Evolutionary conservation across 2,888 invertebrate species (phyloP).

Genomic region (Geophilus truncorum): DNA sequence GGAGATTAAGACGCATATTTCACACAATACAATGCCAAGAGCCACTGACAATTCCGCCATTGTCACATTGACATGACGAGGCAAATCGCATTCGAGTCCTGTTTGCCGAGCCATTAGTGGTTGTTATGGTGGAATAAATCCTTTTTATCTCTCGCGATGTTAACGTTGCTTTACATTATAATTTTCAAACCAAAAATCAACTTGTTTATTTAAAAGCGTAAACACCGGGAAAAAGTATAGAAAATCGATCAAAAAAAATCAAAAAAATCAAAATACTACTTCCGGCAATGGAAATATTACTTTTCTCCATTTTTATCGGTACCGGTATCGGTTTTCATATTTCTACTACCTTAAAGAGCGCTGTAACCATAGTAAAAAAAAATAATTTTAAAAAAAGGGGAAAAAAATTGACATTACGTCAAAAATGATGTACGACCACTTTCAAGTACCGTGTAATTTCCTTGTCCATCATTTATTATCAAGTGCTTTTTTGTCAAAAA

Average conservation of each 20-base stretch:
- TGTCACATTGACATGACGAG: not conserved
- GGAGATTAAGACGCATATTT: slow-evolving; percentile 15
- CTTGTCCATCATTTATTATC: not conserved
- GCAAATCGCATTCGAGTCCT: not conserved
- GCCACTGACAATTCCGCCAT: not conserved
- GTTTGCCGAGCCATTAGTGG: not conserved
- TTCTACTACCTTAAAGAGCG: no score
- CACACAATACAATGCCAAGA: not conserved
- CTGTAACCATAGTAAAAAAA: no score
- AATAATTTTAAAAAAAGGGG: no score
- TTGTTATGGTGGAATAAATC: not conserved
- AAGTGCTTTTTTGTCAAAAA: not conserved
- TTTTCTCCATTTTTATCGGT: no score
- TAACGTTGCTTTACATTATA: not conserved
- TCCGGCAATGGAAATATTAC: no score
- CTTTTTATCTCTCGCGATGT: not conserved
- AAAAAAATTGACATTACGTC: not conserved
- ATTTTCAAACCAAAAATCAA: not conserved
- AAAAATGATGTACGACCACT: slow-evolving; percentile 8
- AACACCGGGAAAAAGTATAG: not conserved
- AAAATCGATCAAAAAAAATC: not conserved
- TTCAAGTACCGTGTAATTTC: not conserved
- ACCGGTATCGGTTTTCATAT: no score
- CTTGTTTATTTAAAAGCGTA: not conserved
- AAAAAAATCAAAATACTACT: no score